Evolutionary conservation across 1,140 invertebrate species (phyloP).

Genomic region (Saccostrea glomerata): DNA sequence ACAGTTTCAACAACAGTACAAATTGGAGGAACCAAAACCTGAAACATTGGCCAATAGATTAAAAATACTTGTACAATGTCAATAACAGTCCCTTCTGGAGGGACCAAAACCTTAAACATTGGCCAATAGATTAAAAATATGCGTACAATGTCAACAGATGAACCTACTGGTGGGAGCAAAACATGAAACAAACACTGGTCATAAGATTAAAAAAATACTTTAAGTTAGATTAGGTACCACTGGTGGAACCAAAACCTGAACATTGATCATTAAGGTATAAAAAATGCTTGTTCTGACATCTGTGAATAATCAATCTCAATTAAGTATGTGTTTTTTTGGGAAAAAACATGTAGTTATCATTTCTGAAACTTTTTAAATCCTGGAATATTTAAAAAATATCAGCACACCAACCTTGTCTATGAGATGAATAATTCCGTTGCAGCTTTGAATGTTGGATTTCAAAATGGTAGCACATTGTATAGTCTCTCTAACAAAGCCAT

Average conservation of each 20-base stretch:
- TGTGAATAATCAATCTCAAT: too few species aligned
- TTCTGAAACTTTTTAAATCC: neutral
- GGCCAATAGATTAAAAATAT: neutral
- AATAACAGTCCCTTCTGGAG: conserved; percentile 62
- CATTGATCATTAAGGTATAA: too few species aligned
- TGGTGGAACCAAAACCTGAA: too few species aligned
- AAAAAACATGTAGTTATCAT: too few species aligned
- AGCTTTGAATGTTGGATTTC: conserved; percentile 58
- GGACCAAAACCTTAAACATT: conserved; percentile 64
- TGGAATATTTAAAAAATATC: neutral
- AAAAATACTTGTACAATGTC: too few species aligned
- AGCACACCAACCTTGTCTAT: conserved; percentile 62
- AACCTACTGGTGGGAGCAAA: too few species aligned
- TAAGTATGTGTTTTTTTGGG: too few species aligned
- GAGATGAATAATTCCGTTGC: conserved; percentile 66
- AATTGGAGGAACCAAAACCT: conserved; percentile 69
- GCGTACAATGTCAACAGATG: too few species aligned
- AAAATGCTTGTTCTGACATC: too few species aligned
- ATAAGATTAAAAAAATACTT: too few species aligned
- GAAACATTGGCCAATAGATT: neutral
- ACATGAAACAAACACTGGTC: too few species aligned
- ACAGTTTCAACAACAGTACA: conserved; percentile 52
- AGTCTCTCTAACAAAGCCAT: conserved; percentile 53
- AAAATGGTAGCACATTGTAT: conserved; percentile 65
- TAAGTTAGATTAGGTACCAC: too few species aligned